phyloP scores from a whole-genome alignment of 2,113 vertebrate genomes.

The Myrmecobius fasciatus region DNA sequence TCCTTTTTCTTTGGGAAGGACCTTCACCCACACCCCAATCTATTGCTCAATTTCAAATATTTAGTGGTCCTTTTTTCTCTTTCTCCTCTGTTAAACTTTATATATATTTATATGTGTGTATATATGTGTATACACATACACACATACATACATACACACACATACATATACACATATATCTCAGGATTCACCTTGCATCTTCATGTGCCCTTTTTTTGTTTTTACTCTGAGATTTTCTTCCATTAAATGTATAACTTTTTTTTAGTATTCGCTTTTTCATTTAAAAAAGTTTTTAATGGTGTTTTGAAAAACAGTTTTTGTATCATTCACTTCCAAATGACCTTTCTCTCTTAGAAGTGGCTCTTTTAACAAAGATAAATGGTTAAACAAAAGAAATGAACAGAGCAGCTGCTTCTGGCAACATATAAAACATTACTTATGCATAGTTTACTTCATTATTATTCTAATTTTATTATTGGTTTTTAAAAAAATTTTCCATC shows the following conservation, averaged over 20 bases:
- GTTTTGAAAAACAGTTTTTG: neutral
- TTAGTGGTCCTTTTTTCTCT: neutral
- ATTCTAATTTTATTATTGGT: neutral
- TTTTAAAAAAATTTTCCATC: no score
- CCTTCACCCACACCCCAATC: neutral
- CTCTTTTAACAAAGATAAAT: neutral
- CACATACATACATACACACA: no score
- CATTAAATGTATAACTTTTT: neutral
- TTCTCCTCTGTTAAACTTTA: neutral
- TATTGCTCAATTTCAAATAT: neutral
- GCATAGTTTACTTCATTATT: neutral
- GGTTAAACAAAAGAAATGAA: neutral
- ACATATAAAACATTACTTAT: neutral
- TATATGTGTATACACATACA: no score
- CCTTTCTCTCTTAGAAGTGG: neutral
- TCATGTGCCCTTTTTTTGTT: neutral
- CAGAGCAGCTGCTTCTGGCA: neutral
- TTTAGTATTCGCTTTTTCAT: neutral
- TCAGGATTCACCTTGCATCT: neutral
- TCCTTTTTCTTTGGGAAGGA: neutral
- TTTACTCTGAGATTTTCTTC: neutral
- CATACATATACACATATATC: neutral
- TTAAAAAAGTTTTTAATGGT: neutral
- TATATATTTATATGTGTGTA: no score
- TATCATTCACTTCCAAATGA: neutral